Evolutionary conservation across 2,888 invertebrate genomes (phyloP).

Genomic region (Digitonthophagus gazella): DNA sequence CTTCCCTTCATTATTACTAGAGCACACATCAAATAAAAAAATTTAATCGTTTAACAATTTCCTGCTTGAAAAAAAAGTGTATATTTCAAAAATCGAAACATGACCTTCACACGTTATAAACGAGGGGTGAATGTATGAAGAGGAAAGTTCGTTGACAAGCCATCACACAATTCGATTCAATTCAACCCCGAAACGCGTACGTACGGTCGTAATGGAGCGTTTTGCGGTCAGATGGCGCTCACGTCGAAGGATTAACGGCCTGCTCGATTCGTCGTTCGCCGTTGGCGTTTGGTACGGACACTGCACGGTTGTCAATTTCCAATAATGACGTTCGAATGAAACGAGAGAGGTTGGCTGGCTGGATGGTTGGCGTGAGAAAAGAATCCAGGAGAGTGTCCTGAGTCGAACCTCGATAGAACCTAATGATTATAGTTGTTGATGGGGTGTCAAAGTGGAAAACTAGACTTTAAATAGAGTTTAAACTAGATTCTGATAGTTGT

Average conservation of each 20-base stretch:
- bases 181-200: background rate
- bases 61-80: too few relatives aligned
- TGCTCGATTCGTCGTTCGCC: background rate
- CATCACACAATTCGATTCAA: background rate
- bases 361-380: background rate
- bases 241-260: background rate
- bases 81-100: too few relatives aligned
- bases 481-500: too few relatives aligned
- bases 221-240: background rate
- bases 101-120: background rate
- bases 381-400: background rate
- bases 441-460: too few relatives aligned
- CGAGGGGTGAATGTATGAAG: background rate
- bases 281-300: background rate
- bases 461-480: too few relatives aligned
- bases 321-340: background rate
- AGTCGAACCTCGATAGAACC: too few relatives aligned
- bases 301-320: background rate
- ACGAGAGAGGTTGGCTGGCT: background rate
- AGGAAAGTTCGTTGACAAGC: background rate
- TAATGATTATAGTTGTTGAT: too few relatives aligned
- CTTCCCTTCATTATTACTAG: too few relatives aligned
- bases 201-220: background rate
- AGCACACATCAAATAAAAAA: too few relatives aligned
- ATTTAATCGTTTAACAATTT: too few relatives aligned